A percentile compares a stretch with the other conserved stretches of the same genome.
Evolutionary conservation across 2,113 vertebrate species (phyloP).

Genomic region (Climacteris rufus): DNA sequence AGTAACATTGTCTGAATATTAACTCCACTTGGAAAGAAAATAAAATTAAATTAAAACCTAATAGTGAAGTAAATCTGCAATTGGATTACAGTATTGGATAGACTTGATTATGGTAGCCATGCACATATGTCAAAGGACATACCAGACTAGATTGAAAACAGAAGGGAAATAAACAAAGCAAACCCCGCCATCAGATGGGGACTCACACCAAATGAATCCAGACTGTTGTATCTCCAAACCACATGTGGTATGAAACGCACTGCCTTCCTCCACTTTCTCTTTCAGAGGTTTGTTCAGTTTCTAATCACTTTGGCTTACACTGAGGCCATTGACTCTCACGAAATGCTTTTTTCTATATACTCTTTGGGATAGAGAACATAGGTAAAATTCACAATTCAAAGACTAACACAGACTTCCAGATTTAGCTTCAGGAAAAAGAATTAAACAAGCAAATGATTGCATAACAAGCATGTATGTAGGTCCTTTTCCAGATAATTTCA

Average conservation of each 20-base stretch:
- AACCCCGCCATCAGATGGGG: not conserved
- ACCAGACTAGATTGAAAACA: not conserved
- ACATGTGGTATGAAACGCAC: not conserved
- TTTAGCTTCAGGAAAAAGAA: not conserved
- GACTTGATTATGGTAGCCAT: not conserved
- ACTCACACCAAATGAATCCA: not conserved
- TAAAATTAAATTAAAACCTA: not conserved
- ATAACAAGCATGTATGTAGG: not conserved
- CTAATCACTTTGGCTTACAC: not conserved
- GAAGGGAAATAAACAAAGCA: not conserved
- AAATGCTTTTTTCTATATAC: not conserved
- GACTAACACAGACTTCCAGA: not conserved
- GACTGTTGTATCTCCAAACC: not conserved
- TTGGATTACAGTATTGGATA: not conserved
- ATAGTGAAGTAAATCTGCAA: not conserved
- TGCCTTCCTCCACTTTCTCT: not conserved
- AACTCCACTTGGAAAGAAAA: not conserved
- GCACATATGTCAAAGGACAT: not conserved
- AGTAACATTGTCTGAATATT: not conserved
- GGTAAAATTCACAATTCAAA: not conserved
- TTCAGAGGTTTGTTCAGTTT: not conserved
- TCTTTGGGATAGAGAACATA: not conserved
- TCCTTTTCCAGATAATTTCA: not conserved
- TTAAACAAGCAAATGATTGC: not conserved
- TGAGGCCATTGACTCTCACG: not conserved